Conservation (phyloP, 2,888 invertebrate species). For the Acanthosepion lycidas region DNA sequence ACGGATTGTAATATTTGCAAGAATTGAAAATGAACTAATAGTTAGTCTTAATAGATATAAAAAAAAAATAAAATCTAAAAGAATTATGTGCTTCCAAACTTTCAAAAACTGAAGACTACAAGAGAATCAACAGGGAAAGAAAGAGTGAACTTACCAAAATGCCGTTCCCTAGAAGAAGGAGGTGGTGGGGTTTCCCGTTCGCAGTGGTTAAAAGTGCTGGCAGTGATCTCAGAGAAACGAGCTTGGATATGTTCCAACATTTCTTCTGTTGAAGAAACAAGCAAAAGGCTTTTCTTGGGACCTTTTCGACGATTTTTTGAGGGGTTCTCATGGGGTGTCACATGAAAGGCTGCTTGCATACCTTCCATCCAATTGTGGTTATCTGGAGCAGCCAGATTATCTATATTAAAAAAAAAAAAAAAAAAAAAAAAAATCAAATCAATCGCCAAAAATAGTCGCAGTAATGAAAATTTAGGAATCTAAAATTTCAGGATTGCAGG, state of each 20-base stretch:
- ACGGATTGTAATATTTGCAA: too few relatives aligned
- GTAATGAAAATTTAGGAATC: too few relatives aligned
- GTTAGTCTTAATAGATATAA: too few relatives aligned
- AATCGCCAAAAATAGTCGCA: too few relatives aligned
- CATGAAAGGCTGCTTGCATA: constrained; percentile 8
- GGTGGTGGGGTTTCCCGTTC: constrained; percentile 64
- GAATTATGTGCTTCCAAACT: too few relatives aligned
- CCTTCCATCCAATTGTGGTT: constrained; percentile 24
- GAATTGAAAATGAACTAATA: too few relatives aligned
- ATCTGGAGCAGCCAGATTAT: background rate
- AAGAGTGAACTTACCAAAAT: constrained; percentile 35
- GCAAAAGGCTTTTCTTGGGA: constrained; percentile 37
- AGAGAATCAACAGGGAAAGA: too few relatives aligned
- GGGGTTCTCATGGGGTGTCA: background rate
- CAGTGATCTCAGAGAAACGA: constrained; percentile 70
- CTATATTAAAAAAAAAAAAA: background rate
- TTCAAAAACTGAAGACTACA: too few relatives aligned
- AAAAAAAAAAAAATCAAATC: background rate
- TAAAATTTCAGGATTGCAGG: too few relatives aligned
- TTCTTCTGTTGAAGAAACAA: constrained; percentile 53
- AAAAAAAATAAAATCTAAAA: too few relatives aligned
- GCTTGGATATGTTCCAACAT: constrained; percentile 69
- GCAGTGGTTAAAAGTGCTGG: constrained; percentile 68
- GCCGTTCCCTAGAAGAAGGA: background rate
- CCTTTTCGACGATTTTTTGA: constrained; percentile 10